Percentiles rank a stretch among this genome's conserved stretches.
These are phyloP conservation scores for Paraescarpia echinospica DNA, from an alignment of 1,140 invertebrate species.

Conservation along the genomic window DNA sequence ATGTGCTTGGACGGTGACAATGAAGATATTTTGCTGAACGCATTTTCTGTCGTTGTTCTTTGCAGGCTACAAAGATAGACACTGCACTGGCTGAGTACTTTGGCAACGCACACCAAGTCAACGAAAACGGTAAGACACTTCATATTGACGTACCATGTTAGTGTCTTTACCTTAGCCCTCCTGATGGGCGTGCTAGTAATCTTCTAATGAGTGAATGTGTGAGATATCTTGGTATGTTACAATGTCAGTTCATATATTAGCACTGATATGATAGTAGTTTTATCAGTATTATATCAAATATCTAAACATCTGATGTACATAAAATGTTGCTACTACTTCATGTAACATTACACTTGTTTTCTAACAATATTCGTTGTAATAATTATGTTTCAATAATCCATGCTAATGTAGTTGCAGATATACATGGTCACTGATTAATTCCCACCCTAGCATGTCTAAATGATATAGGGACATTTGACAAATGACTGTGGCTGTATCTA, in stretches of 20 bases:
- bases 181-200: not conserved
- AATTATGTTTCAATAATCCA: not conserved
- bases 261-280: not conserved
- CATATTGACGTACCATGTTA: conserved; percentile 8
- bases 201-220: not conserved
- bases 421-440: not conserved
- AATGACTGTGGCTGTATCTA: conserved; percentile 14
- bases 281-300: not conserved
- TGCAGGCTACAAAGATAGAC: conserved; percentile 68
- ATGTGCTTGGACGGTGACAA: not conserved
- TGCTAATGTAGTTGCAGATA: not conserved
- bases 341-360: not conserved
- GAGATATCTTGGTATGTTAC: not conserved
- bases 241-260: not conserved
- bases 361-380: not conserved
- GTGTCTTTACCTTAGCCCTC: too few relatives aligned
- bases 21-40: not conserved
- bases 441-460: not conserved
- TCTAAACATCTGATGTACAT: not conserved
- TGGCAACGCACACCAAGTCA: conserved; percentile 41
- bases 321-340: not conserved
- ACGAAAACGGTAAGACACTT: conserved; percentile 38
- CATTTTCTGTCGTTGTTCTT: conserved; percentile 23
- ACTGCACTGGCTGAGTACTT: conserved; percentile 66
- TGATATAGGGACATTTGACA: not conserved